Base-by-base conservation (phyloP, 2,113 vertebrate species). In the Chloebia gouldiae region DNA sequence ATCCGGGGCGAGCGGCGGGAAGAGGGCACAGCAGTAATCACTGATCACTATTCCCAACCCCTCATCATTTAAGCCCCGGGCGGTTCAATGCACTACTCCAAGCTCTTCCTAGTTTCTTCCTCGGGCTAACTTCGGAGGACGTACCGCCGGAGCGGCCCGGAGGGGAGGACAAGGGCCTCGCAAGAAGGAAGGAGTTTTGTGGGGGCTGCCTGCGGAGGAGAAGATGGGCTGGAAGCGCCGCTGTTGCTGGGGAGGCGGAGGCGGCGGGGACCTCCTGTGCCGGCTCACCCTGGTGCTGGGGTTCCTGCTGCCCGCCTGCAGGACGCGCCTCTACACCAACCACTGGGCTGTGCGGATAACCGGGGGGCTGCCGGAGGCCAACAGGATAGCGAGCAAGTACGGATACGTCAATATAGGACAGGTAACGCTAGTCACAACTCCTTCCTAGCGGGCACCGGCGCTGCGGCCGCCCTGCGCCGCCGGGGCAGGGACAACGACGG, bases 321-420 rank as follows among this genome's bases (percentile, higher is more conserved):
- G 98, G 95, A 98, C 99, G 97, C 98, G 98, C 96, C 98, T 99
- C 95, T 99, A 99, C 98, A 99, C 99, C 97, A 99, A 99, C 99
- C 99, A 99, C 98, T 99, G 99, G 99, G 99, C 99, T 87, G 98
- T 99, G 95, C 98, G 99, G 97, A 99, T 99, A 97, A 71, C 97
- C 63, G 99, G 99, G 79, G 99, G 99, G 92, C 90, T 98, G 81
- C 97, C 98, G n/a, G 98, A 99, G 96, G 99, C 99, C 92, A 98
- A 99, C 93, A 97, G 98, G 96, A 99, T 99, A 96, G 99, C 99
- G 88, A 98, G 97, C 95, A 99, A 99, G 97, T 99, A 99, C 95
- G 99, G 99, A 95, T 99, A 99, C 97, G 98, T 98, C 97, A 99
- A 99, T 97, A 98, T 99, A 95, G 99, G 99, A 97, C 99, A 99